Evolutionary conservation across 1,140 invertebrate species (phyloP).

Genomic region (Mercenaria mercenaria): DNA sequence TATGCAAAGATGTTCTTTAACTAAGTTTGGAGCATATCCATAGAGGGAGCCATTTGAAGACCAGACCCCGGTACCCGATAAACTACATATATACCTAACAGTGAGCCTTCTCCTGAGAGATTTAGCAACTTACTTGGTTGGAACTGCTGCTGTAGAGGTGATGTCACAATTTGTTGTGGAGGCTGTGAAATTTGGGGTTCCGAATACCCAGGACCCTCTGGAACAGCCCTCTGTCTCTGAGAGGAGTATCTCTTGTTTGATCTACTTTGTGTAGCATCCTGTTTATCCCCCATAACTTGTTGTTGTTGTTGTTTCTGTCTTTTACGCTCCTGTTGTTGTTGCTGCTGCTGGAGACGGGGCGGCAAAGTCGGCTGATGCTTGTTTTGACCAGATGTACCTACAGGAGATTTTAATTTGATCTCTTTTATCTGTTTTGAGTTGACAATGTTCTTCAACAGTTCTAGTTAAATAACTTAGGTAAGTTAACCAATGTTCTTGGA

Average conservation of each 20-base stretch:
- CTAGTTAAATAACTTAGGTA: too few relatives aligned
- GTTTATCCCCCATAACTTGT: background rate
- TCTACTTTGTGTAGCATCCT: constrained; percentile 2
- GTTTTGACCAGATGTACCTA: background rate
- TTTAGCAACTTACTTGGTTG: constrained; percentile 15
- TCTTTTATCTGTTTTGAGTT: too few relatives aligned
- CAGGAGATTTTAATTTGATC: background rate
- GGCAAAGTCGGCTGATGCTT: constrained; percentile 48
- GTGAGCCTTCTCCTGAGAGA: too few relatives aligned
- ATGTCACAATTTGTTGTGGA: background rate
- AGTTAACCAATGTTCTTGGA: too few relatives aligned
- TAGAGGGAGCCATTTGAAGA: too few relatives aligned
- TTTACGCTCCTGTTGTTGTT: constrained; percentile 9
- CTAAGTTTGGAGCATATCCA: too few relatives aligned
- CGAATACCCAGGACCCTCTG: background rate
- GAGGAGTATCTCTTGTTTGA: constrained; percentile 43
- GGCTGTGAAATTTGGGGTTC: constrained; percentile 57
- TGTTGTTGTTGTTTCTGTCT: constrained; percentile 24
- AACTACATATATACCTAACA: too few relatives aligned
- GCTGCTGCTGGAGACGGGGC: constrained; percentile 42
- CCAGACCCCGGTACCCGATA: too few relatives aligned
- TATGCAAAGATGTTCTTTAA: too few relatives aligned
- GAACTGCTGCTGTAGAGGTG: constrained; percentile 26
- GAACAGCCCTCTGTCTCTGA: constrained; percentile 11
- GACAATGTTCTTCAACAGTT: too few relatives aligned